Base-by-base conservation (phyloP, 1,140 invertebrate genomes). In the Hylyphantes graminicola region DNA sequence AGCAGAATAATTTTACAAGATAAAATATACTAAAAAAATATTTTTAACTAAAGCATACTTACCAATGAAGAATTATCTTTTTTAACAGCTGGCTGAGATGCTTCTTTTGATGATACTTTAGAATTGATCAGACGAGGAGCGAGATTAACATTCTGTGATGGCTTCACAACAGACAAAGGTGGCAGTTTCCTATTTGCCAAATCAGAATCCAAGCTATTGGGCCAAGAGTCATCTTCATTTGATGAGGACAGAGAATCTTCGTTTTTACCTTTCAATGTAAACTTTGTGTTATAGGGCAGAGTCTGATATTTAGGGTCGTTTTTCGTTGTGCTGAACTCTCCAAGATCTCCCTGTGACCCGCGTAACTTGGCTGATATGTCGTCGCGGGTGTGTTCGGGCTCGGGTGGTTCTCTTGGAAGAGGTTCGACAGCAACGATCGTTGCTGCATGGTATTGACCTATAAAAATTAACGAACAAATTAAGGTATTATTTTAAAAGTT, bases 241-340 rank as follows among this genome's bases (percentile, higher is more conserved):
- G 59, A 76, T 4, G 80, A 83, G 15, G 82, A 76, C 35, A 65
- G 17, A 74, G 80, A 82, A 6, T 84, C 82, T 19, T 84, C 82
- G 17, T n/a, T 61, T 70, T 84, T 84, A 7, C 74, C 82, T 61
- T 84, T 84, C 21, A 77, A 70, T 21, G 87, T 85, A 76, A 96
- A 95, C 89, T 96, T 95, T 7, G 94, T 95, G 87, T 96, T 96
- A 88, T 96, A 96, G 73, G 96, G 96, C 88, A 97, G 91, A 19
- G 95, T 96, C 90, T 98, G 96, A 91, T 97, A 97, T 90, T 97
- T 97, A 0, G 95, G 95, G 89, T 97, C 95, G 73, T 94, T 94
- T 89, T 97, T 97, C 87, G 93, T 94, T n/a, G 93, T 90, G 12
- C 88, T 88, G 87, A 92, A 92, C 81, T 89, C 88, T 51, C 86